phyloP scores from a whole-genome alignment of 2,113 vertebrate genomes.

The Carassius gibelio region DNA sequence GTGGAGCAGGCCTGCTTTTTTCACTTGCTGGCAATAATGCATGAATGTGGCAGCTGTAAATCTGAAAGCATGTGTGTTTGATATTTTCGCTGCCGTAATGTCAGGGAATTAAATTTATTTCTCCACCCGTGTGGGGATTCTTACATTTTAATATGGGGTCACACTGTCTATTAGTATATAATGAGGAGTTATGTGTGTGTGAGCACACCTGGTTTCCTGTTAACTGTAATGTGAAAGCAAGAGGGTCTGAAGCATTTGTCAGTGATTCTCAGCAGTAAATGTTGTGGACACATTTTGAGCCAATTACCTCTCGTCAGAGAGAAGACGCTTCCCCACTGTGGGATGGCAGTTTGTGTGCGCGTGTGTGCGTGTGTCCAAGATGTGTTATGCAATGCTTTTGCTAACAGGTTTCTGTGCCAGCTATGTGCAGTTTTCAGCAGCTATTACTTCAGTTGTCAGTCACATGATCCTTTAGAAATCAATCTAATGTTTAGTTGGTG shows the following conservation, averaged over 20 bases:
- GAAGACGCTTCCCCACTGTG: background rate
- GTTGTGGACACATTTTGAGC: constrained; percentile 31
- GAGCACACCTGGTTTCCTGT: background rate
- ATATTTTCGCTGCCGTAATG: background rate
- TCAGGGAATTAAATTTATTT: background rate
- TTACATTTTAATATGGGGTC: background rate
- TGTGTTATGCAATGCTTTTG: constrained; percentile 4
- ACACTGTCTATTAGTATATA: background rate
- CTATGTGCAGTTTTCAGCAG: no score
- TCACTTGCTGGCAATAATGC: constrained; percentile 8
- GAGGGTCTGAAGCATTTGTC: constrained; percentile 13
- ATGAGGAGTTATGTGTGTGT: background rate
- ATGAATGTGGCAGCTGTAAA: constrained; percentile 18
- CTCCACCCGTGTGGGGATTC: constrained; percentile 13
- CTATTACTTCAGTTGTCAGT: no score
- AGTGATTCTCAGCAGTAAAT: constrained; percentile 33
- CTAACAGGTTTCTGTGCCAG: background rate
- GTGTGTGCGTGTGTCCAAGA: background rate
- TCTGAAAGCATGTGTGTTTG: constrained; percentile 7
- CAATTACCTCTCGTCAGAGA: constrained; percentile 38
- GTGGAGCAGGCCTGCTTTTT: background rate
- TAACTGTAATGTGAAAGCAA: constrained; percentile 36
- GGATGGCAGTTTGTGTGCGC: background rate
- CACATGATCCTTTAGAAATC: no score
- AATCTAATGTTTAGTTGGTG: no score